Evolutionary conservation across 2,113 vertebrate species (phyloP).

Genomic region (Archocentrus centrarchus): DNA sequence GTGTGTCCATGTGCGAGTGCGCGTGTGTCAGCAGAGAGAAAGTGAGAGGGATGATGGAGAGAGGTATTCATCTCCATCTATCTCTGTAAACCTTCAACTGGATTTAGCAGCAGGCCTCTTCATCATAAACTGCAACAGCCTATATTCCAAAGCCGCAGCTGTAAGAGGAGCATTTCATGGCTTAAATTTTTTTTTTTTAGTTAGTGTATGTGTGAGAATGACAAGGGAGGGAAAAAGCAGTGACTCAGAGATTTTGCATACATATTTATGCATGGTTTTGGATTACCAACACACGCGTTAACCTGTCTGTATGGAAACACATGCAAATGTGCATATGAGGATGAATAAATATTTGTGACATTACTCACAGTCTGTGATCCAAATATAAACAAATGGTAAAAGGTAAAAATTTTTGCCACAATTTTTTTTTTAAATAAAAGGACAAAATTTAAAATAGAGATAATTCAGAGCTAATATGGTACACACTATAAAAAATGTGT

Average conservation of each 20-base stretch:
- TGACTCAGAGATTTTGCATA: constrained; percentile 29
- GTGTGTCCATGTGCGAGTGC: constrained; percentile 7
- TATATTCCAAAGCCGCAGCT: constrained; percentile 49
- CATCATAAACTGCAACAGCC: constrained; percentile 59
- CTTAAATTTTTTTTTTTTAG: constrained; percentile 32
- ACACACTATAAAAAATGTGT: neutral
- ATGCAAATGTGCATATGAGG: constrained; percentile 5
- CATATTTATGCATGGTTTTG: constrained; percentile 26
- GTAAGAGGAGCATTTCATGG: constrained; percentile 57
- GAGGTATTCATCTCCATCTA: constrained; percentile 50
- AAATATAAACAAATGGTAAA: neutral
- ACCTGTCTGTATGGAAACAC: neutral
- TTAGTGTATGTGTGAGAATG: constrained; percentile 14
- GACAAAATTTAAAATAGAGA: neutral
- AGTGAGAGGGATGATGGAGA: constrained; percentile 11
- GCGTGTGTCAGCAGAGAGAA: constrained; percentile 1
- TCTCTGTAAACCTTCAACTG: constrained; percentile 60
- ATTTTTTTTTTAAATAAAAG: neutral
- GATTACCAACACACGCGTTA: neutral
- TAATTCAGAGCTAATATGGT: neutral
- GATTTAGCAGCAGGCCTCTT: constrained; percentile 66
- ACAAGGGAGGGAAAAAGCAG: constrained; percentile 1
- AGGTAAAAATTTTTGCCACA: neutral
- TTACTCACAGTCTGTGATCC: neutral
- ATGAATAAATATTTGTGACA: constrained; percentile 20